A percentile compares a stretch with the other conserved stretches of the same genome.
phyloP scores from a whole-genome alignment of 1,140 invertebrate species.

The Phymorhynchus buccinoides region DNA sequence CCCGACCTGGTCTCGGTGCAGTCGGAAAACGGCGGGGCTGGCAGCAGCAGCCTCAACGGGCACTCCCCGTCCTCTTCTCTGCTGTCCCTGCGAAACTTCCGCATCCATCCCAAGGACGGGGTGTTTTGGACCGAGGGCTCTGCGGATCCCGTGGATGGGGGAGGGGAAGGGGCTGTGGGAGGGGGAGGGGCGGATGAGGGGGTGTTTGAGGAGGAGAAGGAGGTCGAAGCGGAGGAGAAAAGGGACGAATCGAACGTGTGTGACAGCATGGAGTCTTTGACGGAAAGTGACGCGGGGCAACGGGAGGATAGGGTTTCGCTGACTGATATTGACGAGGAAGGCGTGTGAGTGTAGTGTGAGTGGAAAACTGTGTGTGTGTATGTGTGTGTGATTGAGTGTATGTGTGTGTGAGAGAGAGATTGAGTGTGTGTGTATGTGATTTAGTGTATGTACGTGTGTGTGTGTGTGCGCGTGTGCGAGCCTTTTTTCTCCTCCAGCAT shows the following conservation, averaged over 20 bases:
- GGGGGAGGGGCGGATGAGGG: neutral
- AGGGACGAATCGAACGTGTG: neutral
- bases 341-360: neutral
- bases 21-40: neutral
- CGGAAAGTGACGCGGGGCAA: neutral
- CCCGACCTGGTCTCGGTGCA: neutral
- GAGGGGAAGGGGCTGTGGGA: neutral
- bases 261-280: neutral
- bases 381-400: neutral
- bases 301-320: neutral
- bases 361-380: neutral
- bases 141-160: neutral
- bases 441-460: no score
- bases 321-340: slow-evolving; percentile 5
- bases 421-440: slow-evolving; percentile 29
- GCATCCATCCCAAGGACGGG: slow-evolving; percentile 34
- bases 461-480: neutral
- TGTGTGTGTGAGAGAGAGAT: slow-evolving; percentile 4
- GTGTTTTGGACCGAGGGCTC: slow-evolving; percentile 29
- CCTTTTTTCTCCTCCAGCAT: no score
- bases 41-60: neutral
- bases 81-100: slow-evolving; percentile 34
- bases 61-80: slow-evolving; percentile 26
- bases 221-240: neutral
- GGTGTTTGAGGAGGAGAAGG: neutral